These are phyloP conservation scores for Vulpes lagopus DNA, from an alignment of 2,113 vertebrate species.

Conservation along the genomic window DNA sequence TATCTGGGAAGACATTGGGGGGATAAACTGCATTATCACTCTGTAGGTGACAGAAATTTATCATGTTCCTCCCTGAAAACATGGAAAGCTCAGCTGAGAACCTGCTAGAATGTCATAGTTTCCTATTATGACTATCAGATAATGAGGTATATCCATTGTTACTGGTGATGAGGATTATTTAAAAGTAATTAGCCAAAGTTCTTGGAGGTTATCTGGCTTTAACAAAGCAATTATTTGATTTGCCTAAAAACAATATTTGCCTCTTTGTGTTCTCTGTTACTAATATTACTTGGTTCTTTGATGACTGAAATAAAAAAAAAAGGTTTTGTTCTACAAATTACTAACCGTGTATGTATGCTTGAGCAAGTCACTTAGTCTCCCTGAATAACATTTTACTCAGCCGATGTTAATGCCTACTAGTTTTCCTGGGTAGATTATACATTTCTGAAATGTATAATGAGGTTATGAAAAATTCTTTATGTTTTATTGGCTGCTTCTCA, in stretches of 20 bases:
- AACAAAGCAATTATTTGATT: background rate
- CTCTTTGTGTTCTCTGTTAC: background rate
- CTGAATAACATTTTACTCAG: background rate
- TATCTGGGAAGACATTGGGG: background rate
- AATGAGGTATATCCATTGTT: background rate
- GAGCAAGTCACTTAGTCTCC: background rate
- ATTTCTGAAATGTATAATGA: background rate
- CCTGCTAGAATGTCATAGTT: background rate
- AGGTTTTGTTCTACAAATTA: background rate
- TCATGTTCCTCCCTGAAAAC: background rate
- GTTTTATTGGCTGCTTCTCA: background rate
- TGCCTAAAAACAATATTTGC: background rate
- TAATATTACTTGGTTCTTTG: background rate
- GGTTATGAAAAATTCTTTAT: background rate
- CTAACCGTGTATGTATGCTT: background rate
- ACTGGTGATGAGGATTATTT: background rate
- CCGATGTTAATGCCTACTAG: background rate
- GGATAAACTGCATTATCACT: background rate
- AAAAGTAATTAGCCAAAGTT: background rate
- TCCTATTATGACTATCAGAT: background rate
- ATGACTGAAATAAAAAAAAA: background rate
- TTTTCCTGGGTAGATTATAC: background rate
- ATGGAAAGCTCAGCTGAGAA: background rate
- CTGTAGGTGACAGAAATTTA: background rate
- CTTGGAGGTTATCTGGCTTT: constrained; percentile 17